phyloP scores from a whole-genome alignment of 2,888 invertebrate species.

The Orchestes rusci region DNA sequence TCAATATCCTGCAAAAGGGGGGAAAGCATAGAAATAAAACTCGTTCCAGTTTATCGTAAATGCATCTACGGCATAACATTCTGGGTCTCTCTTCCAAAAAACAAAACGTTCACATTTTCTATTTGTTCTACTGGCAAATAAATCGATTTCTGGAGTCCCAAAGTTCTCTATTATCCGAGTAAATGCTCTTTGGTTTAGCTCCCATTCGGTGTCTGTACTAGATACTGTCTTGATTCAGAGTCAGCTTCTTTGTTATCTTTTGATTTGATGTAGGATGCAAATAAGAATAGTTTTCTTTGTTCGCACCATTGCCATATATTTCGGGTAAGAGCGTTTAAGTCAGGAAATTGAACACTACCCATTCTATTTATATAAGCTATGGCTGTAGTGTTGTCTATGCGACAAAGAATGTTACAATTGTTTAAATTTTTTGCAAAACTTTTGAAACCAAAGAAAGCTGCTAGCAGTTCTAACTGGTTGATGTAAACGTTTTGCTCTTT shows the following conservation, averaged over 20 bases:
- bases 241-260: slow-evolving; percentile 6
- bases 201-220: slow-evolving; percentile 15
- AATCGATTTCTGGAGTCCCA: slow-evolving; percentile 15
- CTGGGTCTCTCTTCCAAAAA: slow-evolving; percentile 18
- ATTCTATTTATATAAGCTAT: slow-evolving; percentile 19
- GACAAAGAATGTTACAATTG: slow-evolving; percentile 10
- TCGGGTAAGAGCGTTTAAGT: slow-evolving; percentile 4
- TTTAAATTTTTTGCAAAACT: slow-evolving; percentile 21
- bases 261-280: slow-evolving; percentile 11
- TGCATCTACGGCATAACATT: slow-evolving; percentile 13
- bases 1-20: slow-evolving; percentile 16
- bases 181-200: slow-evolving; percentile 15
- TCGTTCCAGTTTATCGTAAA: slow-evolving; percentile 18
- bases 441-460: slow-evolving; percentile 27
- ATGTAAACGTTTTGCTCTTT: slow-evolving; percentile 23
- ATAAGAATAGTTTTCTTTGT: slow-evolving; percentile 7
- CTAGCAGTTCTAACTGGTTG: slow-evolving; percentile 28
- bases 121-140: slow-evolving; percentile 17
- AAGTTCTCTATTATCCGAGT: slow-evolving; percentile 9
- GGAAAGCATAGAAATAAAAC: slow-evolving; percentile 13
- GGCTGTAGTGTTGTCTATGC: slow-evolving; percentile 21
- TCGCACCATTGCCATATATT: slow-evolving; percentile 13
- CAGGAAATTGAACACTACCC: slow-evolving; percentile 11
- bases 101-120: slow-evolving; percentile 14
- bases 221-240: slow-evolving; percentile 1